Base-by-base conservation (phyloP, 2,888 invertebrate genomes). In the Emesis russula region DNA sequence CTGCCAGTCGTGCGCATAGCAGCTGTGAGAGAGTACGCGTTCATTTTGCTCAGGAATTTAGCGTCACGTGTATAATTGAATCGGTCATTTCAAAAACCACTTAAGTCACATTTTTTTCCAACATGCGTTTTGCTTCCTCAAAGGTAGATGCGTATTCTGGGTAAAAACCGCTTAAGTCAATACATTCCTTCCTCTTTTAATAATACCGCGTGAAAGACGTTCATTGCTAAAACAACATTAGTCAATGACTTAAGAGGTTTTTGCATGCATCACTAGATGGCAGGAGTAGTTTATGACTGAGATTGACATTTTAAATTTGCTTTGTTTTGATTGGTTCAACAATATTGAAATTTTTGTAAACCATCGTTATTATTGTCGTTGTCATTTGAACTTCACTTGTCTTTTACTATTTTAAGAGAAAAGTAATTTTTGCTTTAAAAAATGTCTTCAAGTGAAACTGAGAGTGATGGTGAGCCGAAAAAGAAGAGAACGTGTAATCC, bases 101-200 rank as follows among this genome's bases (percentile, higher is more conserved):
- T 48, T 15, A 48, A 15, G 15, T 48, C 48, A 48, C 3, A 15
- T 48, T 15, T 48, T 2, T 15, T 48, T 82, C 73, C 41, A 82
- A 86, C 73, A 82, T 85, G 25, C 25, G 25, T 25, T 25, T 78
- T 80, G 71, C 18, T 81, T 84, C 31, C 48, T 84, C 25, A 81
- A 84, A 85, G 77, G 73, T n/a, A 74, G 86, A 86, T 78, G 82
- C 81, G 66, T 81, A 81, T 86, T 86, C 78, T 86, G 81, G 63
- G 78, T 81, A 33, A 86, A 86, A 79, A 78, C 85, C 11, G 63
- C 71, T 15, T 79, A 82, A 81, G 80, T 84, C 80, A 25, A 85
- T 71, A 76, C 80, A 77, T 87, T 84, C 84, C 84, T 84, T 85
- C 83, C 80, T 83, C 81, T 87, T 87, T n/a, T 25, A 83, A 87